A percentile compares a stretch with the other conserved stretches of the same genome.
Evolutionary conservation across 1,140 invertebrate genomes (phyloP).

Genomic region (Octopus bimaculoides): DNA sequence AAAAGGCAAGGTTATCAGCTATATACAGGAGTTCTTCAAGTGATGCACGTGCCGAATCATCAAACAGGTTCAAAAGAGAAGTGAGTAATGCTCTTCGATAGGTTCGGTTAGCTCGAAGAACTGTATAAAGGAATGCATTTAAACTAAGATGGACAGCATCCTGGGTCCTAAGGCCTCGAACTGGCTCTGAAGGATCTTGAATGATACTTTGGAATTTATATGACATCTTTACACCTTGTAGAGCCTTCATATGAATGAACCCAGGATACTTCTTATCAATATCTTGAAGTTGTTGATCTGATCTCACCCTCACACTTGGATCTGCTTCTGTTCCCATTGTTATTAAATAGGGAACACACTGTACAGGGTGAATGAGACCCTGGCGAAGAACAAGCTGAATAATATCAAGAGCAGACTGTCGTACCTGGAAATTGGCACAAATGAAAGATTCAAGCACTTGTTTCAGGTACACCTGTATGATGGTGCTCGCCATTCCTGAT

Average conservation of each 20-base stretch:
- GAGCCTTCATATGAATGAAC: slow-evolving; percentile 75
- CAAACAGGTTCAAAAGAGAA: slow-evolving; percentile 92
- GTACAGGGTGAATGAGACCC: slow-evolving; percentile 95
- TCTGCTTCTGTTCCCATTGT: slow-evolving; percentile 95
- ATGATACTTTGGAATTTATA: slow-evolving; percentile 68
- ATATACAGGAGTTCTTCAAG: slow-evolving; percentile 93
- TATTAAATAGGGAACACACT: slow-evolving; percentile 97
- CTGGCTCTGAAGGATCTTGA: slow-evolving; percentile 52
- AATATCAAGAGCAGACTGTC: slow-evolving; percentile 86
- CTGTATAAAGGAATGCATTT: slow-evolving; percentile 94
- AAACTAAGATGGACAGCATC: slow-evolving; percentile 81
- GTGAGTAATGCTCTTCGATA: slow-evolving; percentile 89
- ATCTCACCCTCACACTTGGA: slow-evolving; percentile 79
- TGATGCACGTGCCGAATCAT: slow-evolving; percentile 81
- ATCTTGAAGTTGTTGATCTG: slow-evolving; percentile 94
- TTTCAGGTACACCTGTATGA: slow-evolving; percentile 95
- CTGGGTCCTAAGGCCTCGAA: slow-evolving; percentile 67
- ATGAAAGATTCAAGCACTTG: slow-evolving; percentile 92
- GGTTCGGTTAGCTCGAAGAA: slow-evolving; percentile 85
- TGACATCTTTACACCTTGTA: slow-evolving; percentile 58
- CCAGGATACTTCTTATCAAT: slow-evolving; percentile 99
- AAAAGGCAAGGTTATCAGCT: slow-evolving; percentile 97
- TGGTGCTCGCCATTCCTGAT: slow-evolving; percentile 86
- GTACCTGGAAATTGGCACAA: slow-evolving; percentile 75
- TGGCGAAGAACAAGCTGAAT: slow-evolving; percentile 87